phyloP scores from a whole-genome alignment of 2,113 vertebrate species.

The Ranitomeya imitator region DNA sequence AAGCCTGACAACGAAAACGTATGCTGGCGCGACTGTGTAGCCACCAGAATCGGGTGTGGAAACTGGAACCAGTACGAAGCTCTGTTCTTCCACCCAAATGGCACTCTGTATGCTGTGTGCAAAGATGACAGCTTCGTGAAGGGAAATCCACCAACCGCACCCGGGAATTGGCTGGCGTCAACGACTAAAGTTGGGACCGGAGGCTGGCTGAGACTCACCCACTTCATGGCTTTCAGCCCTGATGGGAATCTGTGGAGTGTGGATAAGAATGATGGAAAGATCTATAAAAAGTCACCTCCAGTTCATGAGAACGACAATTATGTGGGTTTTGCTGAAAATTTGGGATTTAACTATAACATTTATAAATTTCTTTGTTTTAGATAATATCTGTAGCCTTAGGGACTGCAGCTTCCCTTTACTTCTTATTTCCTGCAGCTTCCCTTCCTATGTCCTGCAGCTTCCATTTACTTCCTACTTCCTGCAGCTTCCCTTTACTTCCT shows the following conservation, averaged over 20 bases:
- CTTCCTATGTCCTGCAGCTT: too few species aligned
- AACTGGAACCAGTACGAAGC: background rate
- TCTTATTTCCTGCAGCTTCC: too few species aligned
- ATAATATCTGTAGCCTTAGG: too few species aligned
- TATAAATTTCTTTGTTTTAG: background rate
- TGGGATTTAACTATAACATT: background rate
- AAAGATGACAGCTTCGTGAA: background rate
- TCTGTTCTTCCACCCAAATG: background rate
- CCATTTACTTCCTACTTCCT: too few species aligned
- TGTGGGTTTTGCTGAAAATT: background rate
- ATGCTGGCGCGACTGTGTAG: background rate
- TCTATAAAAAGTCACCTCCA: background rate
- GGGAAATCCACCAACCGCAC: background rate
- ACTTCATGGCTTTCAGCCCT: constrained; percentile 8
- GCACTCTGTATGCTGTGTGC: background rate
- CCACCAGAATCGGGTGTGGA: background rate
- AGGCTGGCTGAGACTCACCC: background rate
- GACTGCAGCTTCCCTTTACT: too few species aligned
- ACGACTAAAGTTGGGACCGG: background rate
- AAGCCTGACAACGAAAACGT: background rate
- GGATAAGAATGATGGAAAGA: background rate
- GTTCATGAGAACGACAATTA: background rate
- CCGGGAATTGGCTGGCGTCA: background rate
- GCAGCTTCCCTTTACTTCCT: too few species aligned
- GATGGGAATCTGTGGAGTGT: constrained; percentile 9